Conservation (phyloP, 1,140 invertebrate species). For the Drosophila repletoides region DNA sequence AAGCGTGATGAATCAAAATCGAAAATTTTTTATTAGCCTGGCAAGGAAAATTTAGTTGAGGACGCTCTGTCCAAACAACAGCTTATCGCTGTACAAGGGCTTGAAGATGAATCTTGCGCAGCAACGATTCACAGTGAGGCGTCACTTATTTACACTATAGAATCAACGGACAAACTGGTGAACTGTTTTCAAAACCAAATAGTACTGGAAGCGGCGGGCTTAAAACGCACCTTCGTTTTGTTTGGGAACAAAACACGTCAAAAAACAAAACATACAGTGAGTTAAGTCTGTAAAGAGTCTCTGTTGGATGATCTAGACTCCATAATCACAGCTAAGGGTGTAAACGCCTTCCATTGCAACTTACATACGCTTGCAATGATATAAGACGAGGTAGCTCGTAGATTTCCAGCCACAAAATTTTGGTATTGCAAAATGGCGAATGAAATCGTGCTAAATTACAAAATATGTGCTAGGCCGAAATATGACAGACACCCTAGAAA, state of each 20-base stretch:
- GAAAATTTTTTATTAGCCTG: constrained; percentile 57
- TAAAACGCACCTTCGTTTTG: background rate
- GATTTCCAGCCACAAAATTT: background rate
- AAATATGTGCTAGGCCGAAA: background rate
- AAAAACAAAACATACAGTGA: too few species aligned
- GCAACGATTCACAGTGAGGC: constrained; percentile 22
- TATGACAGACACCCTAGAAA: background rate
- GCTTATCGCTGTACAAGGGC: background rate
- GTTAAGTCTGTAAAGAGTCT: background rate
- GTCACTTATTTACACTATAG: constrained; percentile 3
- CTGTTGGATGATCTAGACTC: background rate
- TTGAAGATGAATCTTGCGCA: background rate
- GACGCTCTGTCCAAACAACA: constrained; percentile 61
- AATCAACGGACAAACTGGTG: constrained; percentile 12
- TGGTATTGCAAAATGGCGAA: constrained; percentile 8
- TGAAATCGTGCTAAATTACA: constrained; percentile 21
- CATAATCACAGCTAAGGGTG: too few species aligned
- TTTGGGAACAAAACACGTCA: background rate
- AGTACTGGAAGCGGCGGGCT: background rate
- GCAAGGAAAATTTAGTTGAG: constrained; percentile 59
- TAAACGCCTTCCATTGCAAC: constrained; percentile 5
- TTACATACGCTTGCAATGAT: background rate
- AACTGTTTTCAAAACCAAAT: constrained; percentile 30
- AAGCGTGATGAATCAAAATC: constrained; percentile 65
- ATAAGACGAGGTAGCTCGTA: background rate